These are phyloP conservation scores for Nasonia longicornis DNA, from an alignment of 1,140 invertebrate species.

Conservation along the genomic window DNA sequence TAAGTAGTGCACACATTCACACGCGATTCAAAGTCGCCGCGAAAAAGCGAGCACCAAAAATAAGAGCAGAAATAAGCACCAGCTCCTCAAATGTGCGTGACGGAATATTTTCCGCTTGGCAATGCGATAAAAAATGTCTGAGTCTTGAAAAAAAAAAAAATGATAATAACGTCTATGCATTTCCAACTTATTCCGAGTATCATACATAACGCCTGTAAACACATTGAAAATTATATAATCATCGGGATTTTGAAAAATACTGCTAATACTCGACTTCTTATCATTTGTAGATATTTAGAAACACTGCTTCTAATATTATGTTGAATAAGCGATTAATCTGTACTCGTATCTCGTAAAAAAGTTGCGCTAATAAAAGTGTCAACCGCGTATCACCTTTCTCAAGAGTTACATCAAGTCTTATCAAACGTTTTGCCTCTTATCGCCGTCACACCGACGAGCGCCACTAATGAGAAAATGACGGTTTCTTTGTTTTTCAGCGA, in stretches of 20 bases:
- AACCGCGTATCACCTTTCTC: slow-evolving; percentile 31
- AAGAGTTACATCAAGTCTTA: slow-evolving; percentile 39
- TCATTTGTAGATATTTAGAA: too few species aligned
- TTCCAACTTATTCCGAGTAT: too few species aligned
- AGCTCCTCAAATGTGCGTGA: not conserved
- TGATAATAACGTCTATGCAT: too few species aligned
- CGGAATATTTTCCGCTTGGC: not conserved
- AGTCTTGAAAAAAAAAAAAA: too few species aligned
- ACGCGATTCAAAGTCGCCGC: slow-evolving; percentile 2
- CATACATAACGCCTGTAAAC: too few species aligned
- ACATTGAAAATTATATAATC: too few species aligned
- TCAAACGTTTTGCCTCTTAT: slow-evolving; percentile 36
- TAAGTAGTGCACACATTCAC: not conserved
- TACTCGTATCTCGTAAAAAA: not conserved
- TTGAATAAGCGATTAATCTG: not conserved
- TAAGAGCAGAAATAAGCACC: not conserved
- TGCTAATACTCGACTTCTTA: not conserved
- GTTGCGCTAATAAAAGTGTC: slow-evolving; percentile 31
- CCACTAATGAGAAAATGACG: slow-evolving; percentile 31
- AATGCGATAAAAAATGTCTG: too few species aligned
- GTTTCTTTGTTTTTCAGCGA: slow-evolving; percentile 42
- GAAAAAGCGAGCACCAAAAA: slow-evolving; percentile 4
- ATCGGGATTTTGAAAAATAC: not conserved
- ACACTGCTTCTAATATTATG: not conserved
- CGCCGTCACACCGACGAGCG: slow-evolving; percentile 26